Conservation (phyloP, 2,113 vertebrate species). For the Colaptes auratus region DNA sequence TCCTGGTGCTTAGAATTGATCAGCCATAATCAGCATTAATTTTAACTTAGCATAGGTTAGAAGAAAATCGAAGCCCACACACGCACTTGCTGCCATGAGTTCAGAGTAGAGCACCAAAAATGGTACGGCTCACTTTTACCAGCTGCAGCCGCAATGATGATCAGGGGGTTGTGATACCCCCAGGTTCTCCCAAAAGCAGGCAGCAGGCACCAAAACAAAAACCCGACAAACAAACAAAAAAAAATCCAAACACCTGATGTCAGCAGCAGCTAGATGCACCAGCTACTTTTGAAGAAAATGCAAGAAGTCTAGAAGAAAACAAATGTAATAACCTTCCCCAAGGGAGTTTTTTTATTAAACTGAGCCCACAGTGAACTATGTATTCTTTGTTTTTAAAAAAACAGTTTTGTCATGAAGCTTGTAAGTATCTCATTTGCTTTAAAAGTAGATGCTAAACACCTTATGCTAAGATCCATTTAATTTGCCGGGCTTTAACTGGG, state of each 20-base stretch:
- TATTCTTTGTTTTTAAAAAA: background rate
- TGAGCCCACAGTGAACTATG: background rate
- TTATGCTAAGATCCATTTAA: background rate
- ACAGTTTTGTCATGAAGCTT: background rate
- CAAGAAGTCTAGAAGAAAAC: background rate
- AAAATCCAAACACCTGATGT: no score
- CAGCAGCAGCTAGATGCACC: background rate
- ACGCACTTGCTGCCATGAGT: rapidly evolving
- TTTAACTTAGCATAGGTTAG: background rate
- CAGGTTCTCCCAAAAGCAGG: background rate
- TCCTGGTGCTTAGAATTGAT: rapidly evolving
- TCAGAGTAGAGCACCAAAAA: background rate
- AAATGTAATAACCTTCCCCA: background rate
- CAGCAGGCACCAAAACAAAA: no score
- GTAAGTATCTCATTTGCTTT: background rate
- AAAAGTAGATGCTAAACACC: background rate
- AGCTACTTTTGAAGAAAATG: background rate
- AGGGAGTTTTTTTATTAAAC: background rate
- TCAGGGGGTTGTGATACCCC: rapidly evolving
- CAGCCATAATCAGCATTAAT: background rate
- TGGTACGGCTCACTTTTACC: rapidly evolving
- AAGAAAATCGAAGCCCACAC: rapidly evolving
- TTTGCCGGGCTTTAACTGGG: background rate
- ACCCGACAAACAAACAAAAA: rapidly evolving
- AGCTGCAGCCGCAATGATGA: rapidly evolving